Base-by-base conservation (phyloP, 2,113 vertebrate species). In the Parotia lawesii region DNA sequence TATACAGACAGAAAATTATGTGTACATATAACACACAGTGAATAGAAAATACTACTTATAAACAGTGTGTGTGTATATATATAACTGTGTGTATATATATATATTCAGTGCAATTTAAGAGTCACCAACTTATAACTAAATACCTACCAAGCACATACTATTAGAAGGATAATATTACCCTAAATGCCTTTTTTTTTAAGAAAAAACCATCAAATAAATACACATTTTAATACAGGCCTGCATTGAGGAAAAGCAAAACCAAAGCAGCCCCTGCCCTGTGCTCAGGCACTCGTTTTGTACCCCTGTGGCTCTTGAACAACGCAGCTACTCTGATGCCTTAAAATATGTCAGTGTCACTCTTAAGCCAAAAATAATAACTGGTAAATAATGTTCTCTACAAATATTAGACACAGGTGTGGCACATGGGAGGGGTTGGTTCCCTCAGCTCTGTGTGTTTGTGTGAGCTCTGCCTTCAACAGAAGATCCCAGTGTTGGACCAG, bases 401-500 rank as follows among this genome's bases (percentile, higher is more conserved):
- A 29, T 37, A 33, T 6, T 19, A 33, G 78, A 53, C 61, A 25
- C 33, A 21, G 28, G 25, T 22, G 11, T 21, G 40, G 76, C 48
- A 19, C n/a, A 9, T 5, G 38, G 38, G 8, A 56, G n/a, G 11
- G 31, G 16, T 3, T 15, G 16, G 24, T 45, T 85, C 48, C 31
- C 79, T 38, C 1, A 0, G 22, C n/a, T 33, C 29, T 12, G 24
- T 18, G 40, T 3, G 0, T 53, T 33, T 45, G 45, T 14, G 20
- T 16, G 19, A 15, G 18, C 25, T 67, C 70, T 28, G 50, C 23
- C 6, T 70, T 27, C 38, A 25, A 15, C 6, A 58, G 66, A 29
- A 22, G n/a, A 44, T 11, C 22, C 3, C 75, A 11, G 5, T 1
- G 8, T 21, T 1, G 4, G 47, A 45, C 9, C 45, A 29, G 16